Evolutionary conservation across 2,113 vertebrate species (phyloP), one percentile per base, ranked within the genome.

Genomic region (Neomonachus schauinslandi): DNA sequence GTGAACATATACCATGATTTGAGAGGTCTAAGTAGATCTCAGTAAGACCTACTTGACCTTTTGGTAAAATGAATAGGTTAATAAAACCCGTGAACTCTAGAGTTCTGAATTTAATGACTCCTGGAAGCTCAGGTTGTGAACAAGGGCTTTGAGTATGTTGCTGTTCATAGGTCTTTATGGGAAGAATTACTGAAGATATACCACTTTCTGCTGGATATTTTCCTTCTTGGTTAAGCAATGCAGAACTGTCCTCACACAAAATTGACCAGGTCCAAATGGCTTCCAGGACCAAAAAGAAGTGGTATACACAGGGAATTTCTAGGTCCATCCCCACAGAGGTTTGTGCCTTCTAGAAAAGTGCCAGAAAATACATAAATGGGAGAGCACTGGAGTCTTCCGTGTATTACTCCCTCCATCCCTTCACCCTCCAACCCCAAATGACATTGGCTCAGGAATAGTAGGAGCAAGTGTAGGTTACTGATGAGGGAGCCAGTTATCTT

Each of bases 71-170:
- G 39, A 69, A 46, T 82, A 74, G 42, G 39, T 24, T 63, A 61
- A 83, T 1, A 11, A 87, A 93, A 89, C 53, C 13, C 16, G 13
- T 65, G 46, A 83, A 11, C 57, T 55, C 31, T 69, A 61, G 31
- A 53, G 19, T 88, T 90, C 59, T 83, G 74, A 90, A 59, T 76
- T 16, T 77, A 39, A 46, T 71, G 19, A 39, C 39, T 95, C 28
- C 18, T 94, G 28, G 61, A 95, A 91, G 39, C 36, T 92, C 55
- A 61, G 53, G 93, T 88, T 96, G 90, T 83, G 46, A 95, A 76
- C 65, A 87, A 69, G 33, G 77, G 55, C 51, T 82, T 1, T 93
- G 83, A 65, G 28, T 15, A 49, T 90, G 26, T 18, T 80, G 18
- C 67, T 93, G 61, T 76, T 61, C 67, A 69, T 93, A 31, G 39